Base-by-base conservation (phyloP, 2,797 vertebrate genomes). In the Cyclopterus lumpus region DNA sequence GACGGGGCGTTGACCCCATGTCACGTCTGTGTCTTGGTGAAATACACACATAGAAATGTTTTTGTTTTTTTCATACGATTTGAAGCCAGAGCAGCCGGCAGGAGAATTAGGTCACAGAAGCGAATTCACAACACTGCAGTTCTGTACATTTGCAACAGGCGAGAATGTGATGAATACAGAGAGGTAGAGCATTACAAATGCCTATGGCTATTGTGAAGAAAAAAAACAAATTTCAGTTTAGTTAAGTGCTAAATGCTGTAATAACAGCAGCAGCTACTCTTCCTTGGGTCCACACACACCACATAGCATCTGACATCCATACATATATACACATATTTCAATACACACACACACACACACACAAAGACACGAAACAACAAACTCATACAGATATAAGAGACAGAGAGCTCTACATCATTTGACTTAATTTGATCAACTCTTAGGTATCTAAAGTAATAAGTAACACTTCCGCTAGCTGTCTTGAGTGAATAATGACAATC, bases 11-110 rank as follows among this genome's bases (percentile, higher is more conserved):
- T 71, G 79, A 72, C 54, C 64, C 15, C 14, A 0, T 55, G 49
- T 77, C 69, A 71, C 42, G 34, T 48, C 54, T 54, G 38, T 20
- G 58, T 67, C 68, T 73, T 34, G 69, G 32, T 46, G 32, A 32
- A 24, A 70, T 40, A n/a, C 59, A 51, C 28, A 34, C 36, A 6
- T 3, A 22, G 5, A 55, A 38, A 54, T 14, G 1, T 14, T 36
- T 58, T 5, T 26, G 75, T 60, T 40, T 40, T 1, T 44, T 8
- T 20, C 9, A 36, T 51, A 16, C 36, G 7, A 53, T 73, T 34
- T 61, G 38, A 53, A 51, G 4, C 20, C 26, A 16, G 64, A 60
- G 55, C 48, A 30, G 22, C 22, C 55, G 8, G 32, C 49, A 16
- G 60, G 15, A 57, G 36, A 71, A 51, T 8, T 4, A 49, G 58